Evolutionary conservation across 2,113 vertebrate species (phyloP), one percentile per base, ranked within the genome.

Genomic region (Nerophis lumbriciformis): DNA sequence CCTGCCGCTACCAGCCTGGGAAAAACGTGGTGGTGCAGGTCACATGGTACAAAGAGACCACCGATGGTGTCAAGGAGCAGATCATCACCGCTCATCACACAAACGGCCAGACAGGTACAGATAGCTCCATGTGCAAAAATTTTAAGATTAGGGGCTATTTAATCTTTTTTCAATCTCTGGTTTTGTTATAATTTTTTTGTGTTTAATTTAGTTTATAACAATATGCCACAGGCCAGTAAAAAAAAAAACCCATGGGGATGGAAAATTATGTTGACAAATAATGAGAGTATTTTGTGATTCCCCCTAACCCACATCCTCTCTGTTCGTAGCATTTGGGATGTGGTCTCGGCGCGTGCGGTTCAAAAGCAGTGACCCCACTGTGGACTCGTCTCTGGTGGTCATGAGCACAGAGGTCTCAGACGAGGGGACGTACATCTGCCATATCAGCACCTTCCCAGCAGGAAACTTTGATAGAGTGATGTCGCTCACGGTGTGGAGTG

Each of bases 401-500:
- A 63, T 70, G 65, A 86, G 15, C 65, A 86, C 89, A 0, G 60
- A 75, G 2, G 39, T 78, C 53, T 73, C 81, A 0, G 84, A 90
- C 36, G 85, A 90, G 69, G 89, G 89, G 19, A 65, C 0, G 0
- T 90, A 88, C 66, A 59, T 50, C 42, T 91, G 89, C 39, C 86
- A 21, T 44, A 56, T 90, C 63, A 59, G 3, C 76, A 80, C 75
- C 61, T 91, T 79, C 69, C 90, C 90, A 13, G 48, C 15, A 0
- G 90, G 90, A 10, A 90, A 65, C 76, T 83, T 90, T 55, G 87
- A 89, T 0, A 58, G 0, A 0, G 8, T 59, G 48, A 35, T 90
- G 61, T 76, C 65, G 1, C 80, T 91, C 72, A 63, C 50, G 9
- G 86, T 90, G 21, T 79, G 86, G 85, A 89, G 90, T 90, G 75